Evolutionary conservation across 1,140 invertebrate genomes (phyloP).

Genomic region (Drosophila bifasciata): DNA sequence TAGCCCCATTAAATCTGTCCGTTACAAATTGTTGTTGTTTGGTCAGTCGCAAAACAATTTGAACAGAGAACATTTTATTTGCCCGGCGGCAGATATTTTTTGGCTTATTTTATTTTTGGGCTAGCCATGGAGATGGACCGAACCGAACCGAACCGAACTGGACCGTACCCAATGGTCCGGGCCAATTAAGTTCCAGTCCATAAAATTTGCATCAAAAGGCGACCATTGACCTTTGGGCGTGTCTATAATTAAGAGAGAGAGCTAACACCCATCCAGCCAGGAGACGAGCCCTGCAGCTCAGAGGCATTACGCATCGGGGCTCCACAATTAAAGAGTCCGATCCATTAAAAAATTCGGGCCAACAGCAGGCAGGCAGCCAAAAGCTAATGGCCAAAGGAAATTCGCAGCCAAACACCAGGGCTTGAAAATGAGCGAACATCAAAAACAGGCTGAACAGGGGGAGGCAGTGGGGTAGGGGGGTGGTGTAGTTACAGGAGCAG

Average conservation of each 20-base stretch:
- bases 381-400: slow-evolving; percentile 46
- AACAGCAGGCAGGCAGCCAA: slow-evolving; percentile 45
- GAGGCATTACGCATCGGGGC: slow-evolving; percentile 16
- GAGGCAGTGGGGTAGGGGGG: neutral
- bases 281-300: slow-evolving; percentile 9
- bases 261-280: slow-evolving; percentile 34
- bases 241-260: slow-evolving; percentile 66
- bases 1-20: slow-evolving; percentile 57
- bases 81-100: slow-evolving; percentile 31
- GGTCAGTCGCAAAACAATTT: slow-evolving; percentile 77
- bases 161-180: slow-evolving; percentile 21
- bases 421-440: slow-evolving; percentile 74
- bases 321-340: slow-evolving; percentile 57
- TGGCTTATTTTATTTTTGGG: slow-evolving; percentile 8
- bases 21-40: slow-evolving; percentile 50
- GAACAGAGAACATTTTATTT: slow-evolving; percentile 63
- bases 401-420: slow-evolving; percentile 73
- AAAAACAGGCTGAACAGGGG: slow-evolving; percentile 9
- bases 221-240: slow-evolving; percentile 56
- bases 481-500: neutral
- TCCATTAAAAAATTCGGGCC: slow-evolving; percentile 58
- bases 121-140: neutral
- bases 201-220: slow-evolving; percentile 67
- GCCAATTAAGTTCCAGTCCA: slow-evolving; percentile 77
- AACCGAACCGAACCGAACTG: neutral